Conservation (phyloP, 2,797 vertebrate species). For the Gorsachius magnificus region DNA sequence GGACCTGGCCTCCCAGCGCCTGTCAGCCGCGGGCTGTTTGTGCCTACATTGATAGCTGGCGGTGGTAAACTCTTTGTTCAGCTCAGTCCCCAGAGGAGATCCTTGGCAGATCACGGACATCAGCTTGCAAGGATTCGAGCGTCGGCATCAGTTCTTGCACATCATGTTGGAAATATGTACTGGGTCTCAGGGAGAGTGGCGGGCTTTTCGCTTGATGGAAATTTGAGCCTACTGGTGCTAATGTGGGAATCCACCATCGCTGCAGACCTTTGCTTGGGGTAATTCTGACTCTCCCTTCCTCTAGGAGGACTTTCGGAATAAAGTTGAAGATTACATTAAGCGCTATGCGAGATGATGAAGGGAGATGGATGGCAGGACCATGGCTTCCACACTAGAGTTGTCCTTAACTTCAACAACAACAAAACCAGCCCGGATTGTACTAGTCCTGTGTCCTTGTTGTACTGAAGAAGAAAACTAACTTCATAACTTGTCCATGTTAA, state of each 20-base stretch:
- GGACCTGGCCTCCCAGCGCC: neutral
- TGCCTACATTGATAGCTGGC: fast-evolving
- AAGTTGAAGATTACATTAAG: constrained; percentile 98
- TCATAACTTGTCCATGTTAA: constrained; percentile 60
- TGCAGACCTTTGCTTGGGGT: fast-evolving
- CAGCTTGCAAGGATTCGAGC: fast-evolving
- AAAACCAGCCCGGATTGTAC: constrained; percentile 47
- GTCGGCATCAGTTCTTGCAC: fast-evolving
- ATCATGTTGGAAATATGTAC: fast-evolving
- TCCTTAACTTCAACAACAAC: constrained; percentile 35
- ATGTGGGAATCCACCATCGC: neutral
- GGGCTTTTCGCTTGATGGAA: neutral
- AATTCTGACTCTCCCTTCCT: constrained; percentile 27
- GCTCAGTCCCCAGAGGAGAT: neutral
- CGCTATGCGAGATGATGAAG: constrained; percentile 96
- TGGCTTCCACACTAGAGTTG: neutral
- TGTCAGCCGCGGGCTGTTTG: fast-evolving
- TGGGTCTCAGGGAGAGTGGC: fast-evolving
- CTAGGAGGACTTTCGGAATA: constrained; percentile 94
- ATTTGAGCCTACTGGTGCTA: fast-evolving
- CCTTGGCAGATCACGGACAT: fast-evolving
- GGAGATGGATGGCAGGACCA: constrained; percentile 22
- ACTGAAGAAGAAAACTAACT: constrained; percentile 71
- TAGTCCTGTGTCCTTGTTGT: constrained; percentile 67
- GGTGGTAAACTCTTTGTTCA: neutral